These are phyloP conservation scores for Amaurobius ferox DNA, from an alignment of 2,888 invertebrate genomes.

Conservation along the genomic window DNA sequence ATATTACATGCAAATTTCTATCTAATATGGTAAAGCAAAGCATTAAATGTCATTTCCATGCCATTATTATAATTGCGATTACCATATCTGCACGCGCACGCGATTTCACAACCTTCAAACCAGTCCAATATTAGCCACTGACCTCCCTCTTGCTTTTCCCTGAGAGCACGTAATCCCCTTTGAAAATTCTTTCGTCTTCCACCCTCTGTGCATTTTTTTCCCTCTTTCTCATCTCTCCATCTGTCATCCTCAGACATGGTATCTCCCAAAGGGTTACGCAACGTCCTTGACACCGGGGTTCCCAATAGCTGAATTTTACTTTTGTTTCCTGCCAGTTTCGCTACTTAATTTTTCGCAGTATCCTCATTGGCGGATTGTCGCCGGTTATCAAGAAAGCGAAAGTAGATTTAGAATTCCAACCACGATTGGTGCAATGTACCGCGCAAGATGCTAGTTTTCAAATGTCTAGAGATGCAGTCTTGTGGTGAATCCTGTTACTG, in stretches of 20 bases:
- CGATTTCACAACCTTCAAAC: background rate
- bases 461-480: background rate
- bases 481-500: no score
- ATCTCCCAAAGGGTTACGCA: constrained; percentile 18
- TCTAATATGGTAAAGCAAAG: no score
- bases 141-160: background rate
- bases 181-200: background rate
- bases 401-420: constrained; percentile 18
- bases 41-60: no score
- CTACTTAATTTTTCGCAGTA: constrained; percentile 13
- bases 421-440: constrained; percentile 13
- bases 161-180: background rate
- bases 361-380: constrained; percentile 11
- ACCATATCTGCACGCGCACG: background rate
- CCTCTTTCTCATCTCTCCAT: background rate
- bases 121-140: background rate
- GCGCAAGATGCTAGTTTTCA: background rate
- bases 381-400: constrained; percentile 26
- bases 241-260: background rate
- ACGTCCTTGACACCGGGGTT: constrained; percentile 41
- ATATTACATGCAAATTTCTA: no score
- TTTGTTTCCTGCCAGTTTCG: constrained; percentile 22
- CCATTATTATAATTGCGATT: no score
- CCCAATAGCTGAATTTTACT: background rate
- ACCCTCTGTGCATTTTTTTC: background rate